These are phyloP conservation scores for Catharus bicknelli DNA, from an alignment of 2,113 vertebrate species.

Conservation along the genomic window DNA sequence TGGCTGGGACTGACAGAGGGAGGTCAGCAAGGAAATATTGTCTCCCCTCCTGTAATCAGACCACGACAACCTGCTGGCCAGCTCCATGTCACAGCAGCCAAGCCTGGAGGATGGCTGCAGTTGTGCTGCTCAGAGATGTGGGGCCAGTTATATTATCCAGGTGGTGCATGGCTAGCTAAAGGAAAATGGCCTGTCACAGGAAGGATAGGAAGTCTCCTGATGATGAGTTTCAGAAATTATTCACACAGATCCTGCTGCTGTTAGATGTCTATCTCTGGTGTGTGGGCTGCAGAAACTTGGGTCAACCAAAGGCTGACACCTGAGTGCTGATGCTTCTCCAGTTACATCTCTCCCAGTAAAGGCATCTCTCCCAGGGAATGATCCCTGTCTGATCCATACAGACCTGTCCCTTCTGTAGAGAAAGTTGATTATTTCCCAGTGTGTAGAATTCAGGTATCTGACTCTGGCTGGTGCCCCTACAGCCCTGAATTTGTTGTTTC, in stretches of 20 bases:
- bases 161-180: not conserved
- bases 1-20: not conserved
- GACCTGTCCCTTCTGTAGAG: not conserved
- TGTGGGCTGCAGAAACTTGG: not conserved
- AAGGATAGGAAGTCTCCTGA: not conserved
- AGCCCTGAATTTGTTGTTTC: not conserved
- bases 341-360: not conserved
- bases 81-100: not conserved
- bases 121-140: accelerated
- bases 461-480: not conserved
- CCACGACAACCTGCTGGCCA: not conserved
- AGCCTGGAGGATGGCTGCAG: not conserved
- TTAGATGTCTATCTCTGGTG: not conserved
- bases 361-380: not conserved
- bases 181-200: not conserved
- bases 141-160: not conserved
- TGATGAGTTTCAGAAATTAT: not conserved
- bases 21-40: not conserved
- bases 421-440: not conserved
- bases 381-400: not conserved
- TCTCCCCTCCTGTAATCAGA: not conserved
- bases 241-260: not conserved
- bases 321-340: not conserved
- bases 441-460: not conserved
- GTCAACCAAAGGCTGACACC: not conserved